Conservation (phyloP, 2,113 vertebrate species). For the Fukomys damarensis region DNA sequence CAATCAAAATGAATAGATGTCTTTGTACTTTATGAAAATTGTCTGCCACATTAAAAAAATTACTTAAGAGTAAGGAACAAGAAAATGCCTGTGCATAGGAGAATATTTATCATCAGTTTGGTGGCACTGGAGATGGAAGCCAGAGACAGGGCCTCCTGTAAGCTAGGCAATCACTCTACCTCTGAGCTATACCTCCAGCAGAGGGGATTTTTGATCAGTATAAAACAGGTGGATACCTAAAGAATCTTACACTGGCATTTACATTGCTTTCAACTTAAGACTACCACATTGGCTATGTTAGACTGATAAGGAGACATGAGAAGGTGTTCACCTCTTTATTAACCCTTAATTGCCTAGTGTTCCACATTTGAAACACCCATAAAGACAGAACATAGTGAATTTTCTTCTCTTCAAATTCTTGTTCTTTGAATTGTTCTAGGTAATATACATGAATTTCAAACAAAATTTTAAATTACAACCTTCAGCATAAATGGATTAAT, state of each 20-base stretch:
- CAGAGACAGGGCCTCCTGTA: no score
- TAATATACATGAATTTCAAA: neutral
- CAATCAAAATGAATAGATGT: neutral
- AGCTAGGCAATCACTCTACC: no score
- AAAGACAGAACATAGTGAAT: neutral
- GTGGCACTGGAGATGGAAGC: no score
- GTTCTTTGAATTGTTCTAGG: neutral
- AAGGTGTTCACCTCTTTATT: slow-evolving; percentile 81
- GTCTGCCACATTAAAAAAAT: slow-evolving; percentile 46
- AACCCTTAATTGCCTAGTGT: neutral
- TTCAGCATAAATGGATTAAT: neutral
- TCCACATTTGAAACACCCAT: neutral
- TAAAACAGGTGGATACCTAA: slow-evolving; percentile 88
- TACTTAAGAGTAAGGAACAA: slow-evolving; percentile 61
- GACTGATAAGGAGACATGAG: slow-evolving; percentile 85
- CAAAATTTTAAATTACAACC: neutral
- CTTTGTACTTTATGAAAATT: slow-evolving; percentile 16
- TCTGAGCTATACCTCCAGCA: no score
- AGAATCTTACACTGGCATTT: slow-evolving; percentile 89
- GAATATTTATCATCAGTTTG: no score
- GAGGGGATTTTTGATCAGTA: slow-evolving; percentile 83
- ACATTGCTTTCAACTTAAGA: slow-evolving; percentile 89
- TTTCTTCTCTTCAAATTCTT: neutral
- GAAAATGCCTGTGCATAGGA: slow-evolving; percentile 75
- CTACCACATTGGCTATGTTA: slow-evolving; percentile 85